Conservation (phyloP, 2,888 invertebrate species). For the Tethea ocularis region DNA sequence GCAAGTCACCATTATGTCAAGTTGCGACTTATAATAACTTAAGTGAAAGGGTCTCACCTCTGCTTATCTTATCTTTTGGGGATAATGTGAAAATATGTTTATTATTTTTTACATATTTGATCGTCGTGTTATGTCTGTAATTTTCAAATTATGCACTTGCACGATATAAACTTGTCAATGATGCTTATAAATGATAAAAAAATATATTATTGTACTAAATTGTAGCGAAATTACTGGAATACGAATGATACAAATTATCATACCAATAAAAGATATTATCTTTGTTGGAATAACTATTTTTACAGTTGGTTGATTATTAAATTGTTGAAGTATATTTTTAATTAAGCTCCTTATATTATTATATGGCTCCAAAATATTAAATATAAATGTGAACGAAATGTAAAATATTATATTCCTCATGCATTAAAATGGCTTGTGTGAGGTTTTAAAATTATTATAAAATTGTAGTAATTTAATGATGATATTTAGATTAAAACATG, state of each 20-base stretch:
- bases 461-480: conserved; percentile 34
- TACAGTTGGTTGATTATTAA: conserved; percentile 41
- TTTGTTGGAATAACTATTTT: conserved; percentile 50
- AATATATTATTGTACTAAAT: background rate
- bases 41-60: too few relatives aligned
- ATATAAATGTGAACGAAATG: conserved; percentile 6
- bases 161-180: background rate
- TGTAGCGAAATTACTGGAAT: background rate
- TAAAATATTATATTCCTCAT: conserved; percentile 33
- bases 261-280: conserved; percentile 31
- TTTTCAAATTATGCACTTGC: background rate
- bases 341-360: conserved; percentile 41
- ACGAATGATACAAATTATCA: background rate
- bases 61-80: too few relatives aligned
- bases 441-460: conserved; percentile 33
- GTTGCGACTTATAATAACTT: too few relatives aligned
- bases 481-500: conserved; percentile 34
- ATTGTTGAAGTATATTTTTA: conserved; percentile 40
- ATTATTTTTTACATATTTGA: too few relatives aligned
- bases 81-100: too few relatives aligned
- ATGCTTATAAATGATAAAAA: background rate
- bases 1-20: too few relatives aligned
- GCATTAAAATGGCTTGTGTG: conserved; percentile 38
- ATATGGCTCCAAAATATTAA: conserved; percentile 39
- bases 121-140: background rate